These are phyloP conservation scores for Mythimna loreyi DNA, from an alignment of 2,888 invertebrate species.

Conservation along the genomic window DNA sequence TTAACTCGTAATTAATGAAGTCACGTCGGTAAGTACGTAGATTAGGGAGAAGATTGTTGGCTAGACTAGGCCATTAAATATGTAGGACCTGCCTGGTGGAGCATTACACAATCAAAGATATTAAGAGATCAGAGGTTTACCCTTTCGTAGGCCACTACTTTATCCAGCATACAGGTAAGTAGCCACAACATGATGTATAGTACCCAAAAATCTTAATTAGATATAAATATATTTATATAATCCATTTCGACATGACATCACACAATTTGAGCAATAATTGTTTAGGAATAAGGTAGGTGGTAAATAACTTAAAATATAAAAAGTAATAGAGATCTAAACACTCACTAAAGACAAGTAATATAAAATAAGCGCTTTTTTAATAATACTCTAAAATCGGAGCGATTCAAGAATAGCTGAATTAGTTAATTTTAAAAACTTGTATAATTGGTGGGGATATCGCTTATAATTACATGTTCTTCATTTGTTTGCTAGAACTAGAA, in stretches of 20 bases:
- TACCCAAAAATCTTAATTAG: constrained; percentile 23
- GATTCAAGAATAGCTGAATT: constrained; percentile 41
- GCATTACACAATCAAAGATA: neutral
- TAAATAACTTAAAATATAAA: constrained; percentile 27
- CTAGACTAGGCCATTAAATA: neutral
- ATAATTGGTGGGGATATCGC: constrained; percentile 53
- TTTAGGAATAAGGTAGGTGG: constrained; percentile 36
- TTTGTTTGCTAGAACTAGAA: constrained; percentile 59
- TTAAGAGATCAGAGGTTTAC: neutral
- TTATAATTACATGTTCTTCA: constrained; percentile 47
- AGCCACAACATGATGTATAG: constrained; percentile 11
- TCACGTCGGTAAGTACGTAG: constrained; percentile 38
- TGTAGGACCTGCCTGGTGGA: neutral
- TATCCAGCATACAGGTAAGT: constrained; percentile 9
- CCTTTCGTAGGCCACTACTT: constrained; percentile 2
- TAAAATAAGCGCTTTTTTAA: constrained; percentile 18
- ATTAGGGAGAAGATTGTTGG: neutral
- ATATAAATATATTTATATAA: constrained; percentile 34
- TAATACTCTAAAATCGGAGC: constrained; percentile 37
- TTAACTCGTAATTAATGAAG: constrained; percentile 33
- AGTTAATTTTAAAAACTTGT: constrained; percentile 44
- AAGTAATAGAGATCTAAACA: constrained; percentile 38
- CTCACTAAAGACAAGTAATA: constrained; percentile 24
- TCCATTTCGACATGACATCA: constrained; percentile 60
- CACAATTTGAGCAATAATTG: constrained; percentile 69